Conservation (phyloP, 2,113 vertebrate genomes). For the Regulus satrapa region DNA sequence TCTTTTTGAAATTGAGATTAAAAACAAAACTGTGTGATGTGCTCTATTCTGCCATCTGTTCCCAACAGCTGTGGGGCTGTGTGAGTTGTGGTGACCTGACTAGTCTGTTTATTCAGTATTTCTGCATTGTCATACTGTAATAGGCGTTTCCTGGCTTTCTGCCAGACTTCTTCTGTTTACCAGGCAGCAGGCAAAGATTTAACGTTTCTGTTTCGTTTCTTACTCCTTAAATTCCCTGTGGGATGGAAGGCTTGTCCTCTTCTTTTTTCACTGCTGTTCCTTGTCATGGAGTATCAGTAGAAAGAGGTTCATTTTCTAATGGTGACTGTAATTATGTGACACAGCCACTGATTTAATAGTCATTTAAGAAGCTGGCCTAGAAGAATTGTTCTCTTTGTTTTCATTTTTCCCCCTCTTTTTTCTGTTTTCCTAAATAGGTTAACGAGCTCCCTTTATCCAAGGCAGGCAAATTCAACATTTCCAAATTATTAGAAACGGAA, state of each 20-base stretch:
- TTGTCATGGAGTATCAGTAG: slow-evolving; percentile 10
- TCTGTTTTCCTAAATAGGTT: neutral
- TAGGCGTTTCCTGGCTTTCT: slow-evolving; percentile 24
- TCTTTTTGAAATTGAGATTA: neutral
- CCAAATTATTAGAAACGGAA: neutral
- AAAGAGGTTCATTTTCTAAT: slow-evolving; percentile 32
- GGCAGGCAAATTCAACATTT: neutral
- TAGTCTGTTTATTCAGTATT: neutral
- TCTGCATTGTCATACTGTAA: slow-evolving; percentile 34
- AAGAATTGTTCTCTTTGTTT: slow-evolving; percentile 36
- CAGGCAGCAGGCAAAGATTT: slow-evolving; percentile 46
- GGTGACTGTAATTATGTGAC: slow-evolving; percentile 32
- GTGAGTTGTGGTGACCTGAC: neutral
- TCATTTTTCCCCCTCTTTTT: neutral
- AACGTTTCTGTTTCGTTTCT: slow-evolving; percentile 20
- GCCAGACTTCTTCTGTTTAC: slow-evolving; percentile 46
- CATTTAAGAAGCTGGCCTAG: neutral
- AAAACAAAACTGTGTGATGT: neutral
- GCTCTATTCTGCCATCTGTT: neutral
- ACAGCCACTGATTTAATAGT: slow-evolving; percentile 54
- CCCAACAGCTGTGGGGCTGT: neutral
- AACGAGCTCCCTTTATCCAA: neutral
- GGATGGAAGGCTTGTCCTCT: neutral
- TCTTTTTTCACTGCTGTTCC: slow-evolving; percentile 8
- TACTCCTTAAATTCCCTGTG: neutral